Evolutionary conservation across 2,113 vertebrate species (phyloP), one percentile per base, ranked within the genome.

Genomic region (Willisornis vidua): DNA sequence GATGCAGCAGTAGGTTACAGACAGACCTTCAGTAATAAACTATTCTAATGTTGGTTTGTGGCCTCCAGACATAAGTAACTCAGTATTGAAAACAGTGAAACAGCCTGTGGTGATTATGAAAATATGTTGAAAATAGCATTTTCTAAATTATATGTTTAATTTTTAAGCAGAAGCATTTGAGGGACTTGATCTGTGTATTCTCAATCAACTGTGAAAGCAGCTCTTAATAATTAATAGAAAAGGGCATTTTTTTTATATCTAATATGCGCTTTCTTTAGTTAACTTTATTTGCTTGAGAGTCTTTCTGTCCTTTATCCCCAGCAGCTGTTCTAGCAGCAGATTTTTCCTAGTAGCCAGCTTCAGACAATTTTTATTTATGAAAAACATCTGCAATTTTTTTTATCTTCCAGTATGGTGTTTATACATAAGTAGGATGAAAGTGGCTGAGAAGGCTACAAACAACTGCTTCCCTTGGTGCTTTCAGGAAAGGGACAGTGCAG

Each of bases 161-260:
- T 76, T 91, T 95, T 85, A 74, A 93, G 51, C 63, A 68, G 45
- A 78, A 90, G 37, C 41, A 7, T 68, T 93, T 92, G n/a, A 54
- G 45, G 28, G 25, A 41, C 41, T 89, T 41, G 15, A 62, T 93
- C 18, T 57, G 1, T 61, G 20, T 92, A 20, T 72, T 95, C 80
- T 87, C 61, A 90, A 16, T 88, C 68, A 94, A 54, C 73, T 74
- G 41, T 78, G 66, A 88, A 94, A 93, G 39, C 75, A 72, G 49
- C 19, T 82, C 51, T 91, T 93, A 75, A 78, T 94, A 61, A 95
- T 92, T 81, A 90, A 94, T 84, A 85, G 87, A 37, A 93, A 35
- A 41, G 37, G 46, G 22, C 14, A n/a, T 2, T 6, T 78, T 78
- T 76, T 95, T 94, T 66, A 81, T 3, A 5, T 62, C 17, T 51